Evolutionary conservation across 2,797 vertebrate species (phyloP).

Genomic region (Melanotaenia nigrans): DNA sequence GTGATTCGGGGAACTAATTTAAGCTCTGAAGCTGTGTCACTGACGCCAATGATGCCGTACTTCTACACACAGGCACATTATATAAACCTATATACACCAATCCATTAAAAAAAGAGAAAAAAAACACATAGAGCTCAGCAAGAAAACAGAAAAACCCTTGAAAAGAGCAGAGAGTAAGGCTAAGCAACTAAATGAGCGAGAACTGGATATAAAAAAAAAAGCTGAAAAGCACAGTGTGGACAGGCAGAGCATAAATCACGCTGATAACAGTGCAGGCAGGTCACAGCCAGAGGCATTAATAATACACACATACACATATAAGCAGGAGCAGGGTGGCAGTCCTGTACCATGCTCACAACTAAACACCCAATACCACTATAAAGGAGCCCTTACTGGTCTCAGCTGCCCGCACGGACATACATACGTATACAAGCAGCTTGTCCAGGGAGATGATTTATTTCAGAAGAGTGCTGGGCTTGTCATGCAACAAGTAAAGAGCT

Average conservation of each 20-base stretch:
- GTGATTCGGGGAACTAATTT: conserved; percentile 54
- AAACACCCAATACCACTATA: conserved; percentile 60
- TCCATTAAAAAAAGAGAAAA: not conserved
- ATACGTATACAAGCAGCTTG: conserved; percentile 8
- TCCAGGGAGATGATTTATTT: conserved; percentile 73
- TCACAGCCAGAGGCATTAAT: conserved; percentile 79
- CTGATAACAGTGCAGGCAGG: conserved; percentile 77
- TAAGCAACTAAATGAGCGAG: conserved; percentile 63
- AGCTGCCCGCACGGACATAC: conserved; percentile 6
- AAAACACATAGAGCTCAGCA: conserved; percentile 4
- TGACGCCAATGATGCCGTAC: conserved; percentile 21
- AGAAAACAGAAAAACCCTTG: conserved; percentile 8
- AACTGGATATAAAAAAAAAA: conserved; percentile 41
- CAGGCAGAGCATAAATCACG: conserved; percentile 76
- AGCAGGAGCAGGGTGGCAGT: conserved; percentile 61
- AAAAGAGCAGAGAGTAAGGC: conserved; percentile 39
- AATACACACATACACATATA: conserved; percentile 68
- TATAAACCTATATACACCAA: not conserved
- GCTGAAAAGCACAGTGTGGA: conserved; percentile 60
- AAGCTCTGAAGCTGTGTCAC: conserved; percentile 49
- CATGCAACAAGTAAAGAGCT: conserved; percentile 76
- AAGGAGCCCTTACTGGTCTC: conserved; percentile 56
- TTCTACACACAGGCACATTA: not conserved
- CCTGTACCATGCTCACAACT: conserved; percentile 62
- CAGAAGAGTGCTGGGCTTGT: conserved; percentile 58